Base-by-base conservation (phyloP, 1,140 invertebrate genomes). In the Berghia stephanieae region DNA sequence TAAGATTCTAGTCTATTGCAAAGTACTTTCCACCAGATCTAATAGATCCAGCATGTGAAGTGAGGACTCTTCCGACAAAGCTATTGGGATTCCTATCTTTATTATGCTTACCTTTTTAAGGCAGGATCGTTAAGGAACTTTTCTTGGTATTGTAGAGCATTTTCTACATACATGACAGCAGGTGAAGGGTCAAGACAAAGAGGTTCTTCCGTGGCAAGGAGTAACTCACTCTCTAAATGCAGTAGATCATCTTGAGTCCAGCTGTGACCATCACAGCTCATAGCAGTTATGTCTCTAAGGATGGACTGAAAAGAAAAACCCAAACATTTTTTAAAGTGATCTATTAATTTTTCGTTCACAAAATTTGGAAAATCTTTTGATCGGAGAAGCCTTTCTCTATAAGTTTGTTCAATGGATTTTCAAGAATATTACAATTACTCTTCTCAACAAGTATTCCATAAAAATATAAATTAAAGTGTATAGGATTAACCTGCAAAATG, bases 141-240 rank as follows among this genome's bases (percentile, higher is more conserved):
- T 75, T 93, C 92, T 40, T 93, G 92, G 82, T 94, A 93, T 83
- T 95, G 93, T 38, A 95, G 87, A 79, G 92, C 92, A 66, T 94
- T 94, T 36, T 93, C 92, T 63, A 94, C 90, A 52, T 95, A 89
- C 38, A 93, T 93, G 24, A 96, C 93, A 34, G 93, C 91, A 5
- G 95, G 94, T 82, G 94, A 93, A 1, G 96, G 95, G 88, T 96
- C 95, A 21, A 97, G 90, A 87, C 95, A 97, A 2, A 98, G 89
- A 34, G 94, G 94, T 52, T 95, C 94, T 69, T 94, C 93, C 10
- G 94, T 95, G 27, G 94, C 94, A 81, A 95, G 91, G 24, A 97
- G 91, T 70, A 97, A 87, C 82, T 95, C 93, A 81, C 94, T 95
- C 87, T 98, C 96, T 63, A 97, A 84, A 13, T 92, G 90, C 72